Percentiles rank a stretch among this genome's conserved stretches.
Evolutionary conservation across 2,888 invertebrate species (phyloP).

Genomic region (Seira sanloemensis): DNA sequence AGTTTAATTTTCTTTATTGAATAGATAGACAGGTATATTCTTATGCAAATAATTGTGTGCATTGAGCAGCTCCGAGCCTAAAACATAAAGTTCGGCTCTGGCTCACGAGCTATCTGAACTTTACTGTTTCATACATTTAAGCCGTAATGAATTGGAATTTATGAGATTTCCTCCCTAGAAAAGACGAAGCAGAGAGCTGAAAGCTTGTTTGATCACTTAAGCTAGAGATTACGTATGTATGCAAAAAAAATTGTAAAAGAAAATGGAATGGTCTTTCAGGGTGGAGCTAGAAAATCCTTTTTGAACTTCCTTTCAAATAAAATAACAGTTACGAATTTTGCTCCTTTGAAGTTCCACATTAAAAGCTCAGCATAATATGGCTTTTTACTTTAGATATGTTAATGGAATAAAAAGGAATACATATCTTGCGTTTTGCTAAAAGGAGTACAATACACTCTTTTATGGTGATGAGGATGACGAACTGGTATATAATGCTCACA

Average conservation of each 20-base stretch:
- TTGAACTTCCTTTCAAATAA: neutral
- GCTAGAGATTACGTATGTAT: neutral
- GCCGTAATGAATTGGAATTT: constrained; percentile 60
- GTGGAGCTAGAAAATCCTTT: neutral
- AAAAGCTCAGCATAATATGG: too few species aligned
- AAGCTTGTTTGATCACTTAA: neutral
- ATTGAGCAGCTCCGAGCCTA: neutral
- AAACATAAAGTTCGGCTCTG: too few species aligned
- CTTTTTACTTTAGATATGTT: constrained; percentile 2
- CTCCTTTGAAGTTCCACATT: too few species aligned
- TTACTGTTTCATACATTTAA: neutral
- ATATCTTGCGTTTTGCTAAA: neutral
- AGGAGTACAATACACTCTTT: too few species aligned
- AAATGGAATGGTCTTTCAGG: constrained; percentile 3
- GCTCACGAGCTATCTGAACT: neutral
- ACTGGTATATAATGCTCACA: too few species aligned
- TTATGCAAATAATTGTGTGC: neutral
- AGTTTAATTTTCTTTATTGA: too few species aligned
- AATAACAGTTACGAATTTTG: constrained; percentile 10
- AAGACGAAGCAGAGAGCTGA: neutral
- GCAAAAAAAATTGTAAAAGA: neutral
- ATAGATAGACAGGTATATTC: too few species aligned
- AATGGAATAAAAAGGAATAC: constrained; percentile 13
- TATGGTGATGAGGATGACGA: too few species aligned
- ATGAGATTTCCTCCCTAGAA: constrained; percentile 34